phyloP scores from a whole-genome alignment of 2,888 invertebrate genomes.

The Cancer borealis region DNA sequence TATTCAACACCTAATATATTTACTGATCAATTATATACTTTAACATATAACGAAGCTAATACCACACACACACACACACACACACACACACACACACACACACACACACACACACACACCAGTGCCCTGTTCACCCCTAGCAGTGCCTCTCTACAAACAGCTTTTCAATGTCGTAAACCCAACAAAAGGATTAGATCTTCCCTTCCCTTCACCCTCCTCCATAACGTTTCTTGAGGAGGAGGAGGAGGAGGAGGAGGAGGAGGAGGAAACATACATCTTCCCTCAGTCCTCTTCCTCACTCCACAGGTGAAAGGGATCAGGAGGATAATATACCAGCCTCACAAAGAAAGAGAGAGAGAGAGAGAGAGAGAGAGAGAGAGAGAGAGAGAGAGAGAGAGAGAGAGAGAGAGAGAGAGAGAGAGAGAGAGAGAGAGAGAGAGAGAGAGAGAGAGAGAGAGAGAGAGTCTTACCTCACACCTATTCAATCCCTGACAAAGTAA shows the following conservation, averaged over 20 bases:
- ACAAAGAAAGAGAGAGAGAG: not conserved
- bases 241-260: not conserved
- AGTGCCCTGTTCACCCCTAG: no score
- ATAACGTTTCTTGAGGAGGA: slow-evolving; percentile 29
- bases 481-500: no score
- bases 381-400: not conserved
- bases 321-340: not conserved
- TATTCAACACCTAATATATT: no score
- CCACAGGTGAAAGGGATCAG: not conserved
- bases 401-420: not conserved
- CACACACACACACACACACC: not conserved
- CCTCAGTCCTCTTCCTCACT: not conserved
- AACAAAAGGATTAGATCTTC: slow-evolving; percentile 27
- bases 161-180: not conserved
- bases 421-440: not conserved
- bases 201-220: not conserved
- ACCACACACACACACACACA: not conserved
- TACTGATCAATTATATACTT: not conserved
- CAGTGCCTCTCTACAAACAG: not conserved
- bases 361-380: no score
- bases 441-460: not conserved
- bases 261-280: not conserved
- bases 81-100: not conserved
- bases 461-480: no score
- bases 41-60: not conserved